Evolutionary conservation across 1,140 invertebrate genomes (phyloP), one percentile per base, ranked within the genome.

Genomic region (Scaptodrosophila lebanonensis): DNA sequence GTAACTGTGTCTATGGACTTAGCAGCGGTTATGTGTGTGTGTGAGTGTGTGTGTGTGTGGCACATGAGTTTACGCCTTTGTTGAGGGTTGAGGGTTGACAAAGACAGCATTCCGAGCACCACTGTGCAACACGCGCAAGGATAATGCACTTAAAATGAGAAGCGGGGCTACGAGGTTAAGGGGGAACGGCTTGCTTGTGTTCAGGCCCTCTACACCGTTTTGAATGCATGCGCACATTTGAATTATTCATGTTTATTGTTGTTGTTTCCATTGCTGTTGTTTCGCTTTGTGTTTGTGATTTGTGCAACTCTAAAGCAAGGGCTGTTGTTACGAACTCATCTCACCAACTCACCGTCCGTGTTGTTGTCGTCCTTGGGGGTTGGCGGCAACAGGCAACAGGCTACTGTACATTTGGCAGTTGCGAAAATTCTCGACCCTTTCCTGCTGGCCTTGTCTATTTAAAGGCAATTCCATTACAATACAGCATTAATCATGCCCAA

Each of bases 381-480:
- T 67, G 71, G 36, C 51, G 61, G 27, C 71, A 68, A 69, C 70
- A 75, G 65, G 70, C 69, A 27, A 17, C 22, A 38, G 15, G 45
- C n/a, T 30, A 18, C 32, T 79, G 63, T 72, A 59, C 72, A 61
- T 61, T 79, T 79, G 47, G 44, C 68, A 65, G 72, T 62, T 45
- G 29, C 20, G 17, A 20, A 45, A 53, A 39, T 48, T 40, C 25
- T 45, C 48, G 13, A 9, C 27, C 39, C 63, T 30, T 52, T 61
- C 51, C 25, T 42, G 53, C 3, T 35, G 43, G 30, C 58, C 25
- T 22, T 35, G 29, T 30, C 47, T 66, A 79, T 82, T 59, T 60
- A 49, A 82, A 82, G 82, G 73, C 73, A 73, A 79, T 79, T 79
- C 73, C 60, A n/a, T n/a, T n/a, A n/a, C n/a, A n/a, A n/a, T 48